Evolutionary conservation across 2,888 invertebrate species (phyloP), one percentile per base, ranked within the genome.

Genomic region (Troilus luridus): DNA sequence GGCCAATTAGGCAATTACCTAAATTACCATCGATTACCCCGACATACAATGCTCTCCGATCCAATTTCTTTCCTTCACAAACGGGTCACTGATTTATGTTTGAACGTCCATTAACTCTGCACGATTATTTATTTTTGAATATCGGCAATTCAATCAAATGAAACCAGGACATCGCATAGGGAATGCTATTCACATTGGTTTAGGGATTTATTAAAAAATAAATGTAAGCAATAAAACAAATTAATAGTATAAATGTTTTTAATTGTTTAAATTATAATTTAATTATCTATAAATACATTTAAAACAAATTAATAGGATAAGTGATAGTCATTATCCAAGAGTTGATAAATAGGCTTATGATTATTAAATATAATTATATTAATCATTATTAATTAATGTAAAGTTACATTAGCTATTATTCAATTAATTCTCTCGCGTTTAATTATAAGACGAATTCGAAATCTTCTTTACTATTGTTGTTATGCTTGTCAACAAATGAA

Each of bases 21-120:
- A 77, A 90, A 90, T 90, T 90, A 90, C 90, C 90, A 90, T 90
- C 90, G 72, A 90, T 90, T 90, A 90, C 90, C 89, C 60, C 27
- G 56, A 88, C 88, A 60, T 62, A 88, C 88, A 88, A 88, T 62
- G 58, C 88, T 60, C 19, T 12, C 88, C 88, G 56, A 85, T 85
- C 85, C n/a, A 85, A 58, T 77, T 24, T 77, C 72, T 27, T 77
- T 7, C 72, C 72, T 19, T 77, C 41, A 77, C 72, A 77, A 77
- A 12, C 72, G 72, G 72, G 72, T 77, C 72, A 19, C 72, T 41
- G 27, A 77, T 77, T 77, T 77, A 6, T 12, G 72, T 72, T 72
- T 67, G 14, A 67, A 67, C 12, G 14, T n/a, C 24, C 67, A 67
- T 24, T 27, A 10, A 77, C 17, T 77, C 41, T 17, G 1, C 27